A percentile compares a stretch with the other conserved stretches of the same genome.
These are phyloP conservation scores for Andrena trimmerana DNA, from an alignment of 2,888 invertebrate species.

Conservation along the genomic window DNA sequence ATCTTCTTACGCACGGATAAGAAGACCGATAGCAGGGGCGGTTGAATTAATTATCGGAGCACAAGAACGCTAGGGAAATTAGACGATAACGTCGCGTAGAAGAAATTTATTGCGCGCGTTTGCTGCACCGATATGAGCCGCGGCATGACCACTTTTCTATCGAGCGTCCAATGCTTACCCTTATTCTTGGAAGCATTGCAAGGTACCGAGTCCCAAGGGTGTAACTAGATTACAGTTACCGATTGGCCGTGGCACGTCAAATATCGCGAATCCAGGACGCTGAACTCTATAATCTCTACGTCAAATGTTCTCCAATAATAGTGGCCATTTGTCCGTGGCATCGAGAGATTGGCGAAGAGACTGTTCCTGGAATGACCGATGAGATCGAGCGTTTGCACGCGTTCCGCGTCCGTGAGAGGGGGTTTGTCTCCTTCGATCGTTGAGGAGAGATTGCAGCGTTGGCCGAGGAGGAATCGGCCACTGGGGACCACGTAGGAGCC, in stretches of 20 bases:
- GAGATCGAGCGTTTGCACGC: not conserved
- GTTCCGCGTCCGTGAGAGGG: not conserved
- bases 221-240: too few relatives aligned
- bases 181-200: too few relatives aligned
- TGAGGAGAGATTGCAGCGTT: not conserved
- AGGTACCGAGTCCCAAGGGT: too few relatives aligned
- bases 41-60: constrained; percentile 44
- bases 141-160: not conserved
- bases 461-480: not conserved
- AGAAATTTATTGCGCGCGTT: constrained; percentile 17
- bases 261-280: too few relatives aligned
- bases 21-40: constrained; percentile 29
- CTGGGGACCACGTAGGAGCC: constrained; percentile 46
- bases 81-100: constrained; percentile 39
- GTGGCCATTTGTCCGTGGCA: too few relatives aligned
- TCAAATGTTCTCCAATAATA: too few relatives aligned
- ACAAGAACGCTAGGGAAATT: constrained; percentile 32
- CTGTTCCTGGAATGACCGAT: too few relatives aligned
- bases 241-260: too few relatives aligned
- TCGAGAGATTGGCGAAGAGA: too few relatives aligned
- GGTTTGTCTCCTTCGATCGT: constrained; percentile 6
- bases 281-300: too few relatives aligned
- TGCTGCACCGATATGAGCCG: not conserved
- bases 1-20: constrained; percentile 41
- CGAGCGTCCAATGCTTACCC: not conserved